Base-by-base conservation (phyloP, 2,797 vertebrate species). In the Parauchenoglanis ngamensis region DNA sequence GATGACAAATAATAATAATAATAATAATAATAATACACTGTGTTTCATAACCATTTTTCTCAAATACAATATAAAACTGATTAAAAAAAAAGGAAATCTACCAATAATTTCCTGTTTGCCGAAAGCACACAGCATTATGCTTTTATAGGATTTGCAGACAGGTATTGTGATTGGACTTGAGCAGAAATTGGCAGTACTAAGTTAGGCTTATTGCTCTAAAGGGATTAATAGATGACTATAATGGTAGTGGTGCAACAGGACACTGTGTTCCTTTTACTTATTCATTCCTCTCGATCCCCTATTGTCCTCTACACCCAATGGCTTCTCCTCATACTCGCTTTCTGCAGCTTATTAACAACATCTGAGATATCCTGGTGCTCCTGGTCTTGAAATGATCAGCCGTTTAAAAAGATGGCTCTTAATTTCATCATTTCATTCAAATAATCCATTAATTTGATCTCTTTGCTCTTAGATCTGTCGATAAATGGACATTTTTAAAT, bases 201-300 rank as follows among this genome's bases (percentile, higher is more conserved):
- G 90, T 86, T 19, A 88, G 35, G 89, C 63, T 89, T 56, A 72
- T 89, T 89, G 90, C 78, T 46, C 88, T 88, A 86, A 87, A n/a
- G 75, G 63, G 89, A 88, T 84, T 91, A 90, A 89, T 87, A 75
- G 63, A 91, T 88, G 92, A 90, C 91, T 91, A 90, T 84, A 87
- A 90, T 88, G 91, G 84, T 92, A 93, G 87, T 89, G 79, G 46
- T 88, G 88, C 91, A 87, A 87, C 56, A 89, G 91, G 90, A 95
- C 93, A 92, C 85, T 67, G 77, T 93, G 94, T 94, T 92, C 93
- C 84, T 89, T 93, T 94, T 91, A 94, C 91, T 94, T 92, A 94
- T 94, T 94, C 90, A 93, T 94, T 89, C 85, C 86, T 57, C 86
- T 85, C 57, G 84, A 72, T 25, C 31, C 17, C 57, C 85, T 75